A percentile compares a stretch with the other conserved stretches of the same genome.
Conservation (phyloP, 2,888 invertebrate species). For the Germaria angustata region DNA sequence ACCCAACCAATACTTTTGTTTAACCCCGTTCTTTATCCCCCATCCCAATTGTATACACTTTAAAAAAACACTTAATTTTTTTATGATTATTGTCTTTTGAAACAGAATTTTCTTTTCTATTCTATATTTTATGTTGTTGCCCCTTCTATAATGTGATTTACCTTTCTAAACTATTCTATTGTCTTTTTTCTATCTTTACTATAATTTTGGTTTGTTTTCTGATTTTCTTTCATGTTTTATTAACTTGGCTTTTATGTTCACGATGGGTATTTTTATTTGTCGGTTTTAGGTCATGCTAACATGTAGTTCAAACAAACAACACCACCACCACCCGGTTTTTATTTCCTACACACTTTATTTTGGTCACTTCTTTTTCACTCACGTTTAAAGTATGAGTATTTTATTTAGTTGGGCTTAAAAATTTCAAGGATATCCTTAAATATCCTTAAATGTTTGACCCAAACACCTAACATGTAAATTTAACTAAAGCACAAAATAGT, state of each 20-base stretch:
- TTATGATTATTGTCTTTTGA: constrained; percentile 1
- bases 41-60: background rate
- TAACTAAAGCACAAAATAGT: background rate
- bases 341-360: constrained; percentile 30
- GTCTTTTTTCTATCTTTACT: background rate
- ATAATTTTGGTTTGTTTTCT: constrained; percentile 37
- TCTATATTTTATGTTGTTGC: background rate
- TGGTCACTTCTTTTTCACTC: background rate
- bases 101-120: background rate
- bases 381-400: background rate
- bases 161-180: background rate
- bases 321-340: constrained; percentile 26
- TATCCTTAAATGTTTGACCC: constrained; percentile 20
- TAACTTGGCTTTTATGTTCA: constrained; percentile 40
- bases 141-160: constrained; percentile 1
- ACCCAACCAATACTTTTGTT: background rate
- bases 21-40: background rate
- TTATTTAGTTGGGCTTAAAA: constrained; percentile 2
- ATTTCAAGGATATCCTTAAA: constrained; percentile 17
- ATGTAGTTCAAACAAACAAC: constrained; percentile 11
- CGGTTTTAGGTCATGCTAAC: constrained; percentile 43
- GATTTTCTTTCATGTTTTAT: constrained; percentile 41
- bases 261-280: constrained; percentile 9
- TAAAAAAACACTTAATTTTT: constrained; percentile 12
- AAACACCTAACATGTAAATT: background rate